These are phyloP conservation scores for Porites evermanni DNA, from an alignment of 92 coral and sea anemone genomes.

Conservation along the genomic window DNA sequence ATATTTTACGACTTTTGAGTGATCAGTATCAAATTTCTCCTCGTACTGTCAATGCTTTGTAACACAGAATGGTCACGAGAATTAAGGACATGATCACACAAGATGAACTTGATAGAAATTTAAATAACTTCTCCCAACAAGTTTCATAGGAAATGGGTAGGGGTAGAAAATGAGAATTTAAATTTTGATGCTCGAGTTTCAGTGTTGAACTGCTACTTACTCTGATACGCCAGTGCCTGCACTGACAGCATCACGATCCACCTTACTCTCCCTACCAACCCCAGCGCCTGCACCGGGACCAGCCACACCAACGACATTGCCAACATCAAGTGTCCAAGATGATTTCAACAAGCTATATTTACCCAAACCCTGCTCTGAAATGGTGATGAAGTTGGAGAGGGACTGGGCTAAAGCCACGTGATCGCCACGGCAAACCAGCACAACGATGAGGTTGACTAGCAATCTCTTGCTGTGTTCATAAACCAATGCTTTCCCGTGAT, in stretches of 20 bases:
- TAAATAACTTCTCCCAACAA: no score
- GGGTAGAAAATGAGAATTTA: no score
- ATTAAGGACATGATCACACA: no score
- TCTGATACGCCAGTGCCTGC: conserved; percentile 72
- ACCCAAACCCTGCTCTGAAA: conserved; percentile 86
- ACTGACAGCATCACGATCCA: conserved; percentile 56
- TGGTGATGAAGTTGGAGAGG: conserved; percentile 86
- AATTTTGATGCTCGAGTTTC: no score
- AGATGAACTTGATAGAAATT: no score
- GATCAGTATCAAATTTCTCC: no score
- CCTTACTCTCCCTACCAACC: conserved; percentile 32
- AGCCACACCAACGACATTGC: conserved; percentile 73
- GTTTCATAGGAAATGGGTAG: no score
- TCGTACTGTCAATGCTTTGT: no score
- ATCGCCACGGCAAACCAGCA: conserved; percentile 91
- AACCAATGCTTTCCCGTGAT: conserved; percentile 97
- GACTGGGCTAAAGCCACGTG: conserved; percentile 91
- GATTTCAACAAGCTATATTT: conserved; percentile 79
- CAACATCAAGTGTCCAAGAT: conserved; percentile 86
- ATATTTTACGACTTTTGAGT: no score
- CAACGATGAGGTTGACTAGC: conserved; percentile 86
- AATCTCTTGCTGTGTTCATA: conserved; percentile 97
- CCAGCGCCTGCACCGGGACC: conserved; percentile 70
- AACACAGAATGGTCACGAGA: no score
- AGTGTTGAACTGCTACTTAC: conserved; percentile 53